Conservation (phyloP, 2,113 vertebrate species). For the Galeopterus variegatus region DNA sequence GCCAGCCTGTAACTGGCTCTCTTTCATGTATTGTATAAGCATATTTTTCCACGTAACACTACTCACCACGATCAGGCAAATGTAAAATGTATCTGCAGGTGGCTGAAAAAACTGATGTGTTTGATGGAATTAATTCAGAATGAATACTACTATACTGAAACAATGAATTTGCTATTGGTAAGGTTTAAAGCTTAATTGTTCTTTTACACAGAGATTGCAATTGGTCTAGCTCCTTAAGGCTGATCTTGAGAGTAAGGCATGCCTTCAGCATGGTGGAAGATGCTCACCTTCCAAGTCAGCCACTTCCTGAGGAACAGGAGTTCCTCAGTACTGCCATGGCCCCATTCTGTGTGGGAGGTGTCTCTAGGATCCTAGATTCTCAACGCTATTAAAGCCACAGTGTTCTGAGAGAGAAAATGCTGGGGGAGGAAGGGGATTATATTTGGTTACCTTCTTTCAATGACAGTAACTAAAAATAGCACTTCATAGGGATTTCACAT, state of each 20-base stretch:
- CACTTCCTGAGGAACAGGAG: background rate
- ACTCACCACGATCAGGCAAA: background rate
- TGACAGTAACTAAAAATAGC: background rate
- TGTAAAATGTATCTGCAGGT: background rate
- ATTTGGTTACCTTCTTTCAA: background rate
- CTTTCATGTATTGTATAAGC: background rate
- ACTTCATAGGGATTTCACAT: background rate
- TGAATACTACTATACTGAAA: background rate
- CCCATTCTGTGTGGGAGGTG: background rate
- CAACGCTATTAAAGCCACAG: background rate
- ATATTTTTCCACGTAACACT: background rate
- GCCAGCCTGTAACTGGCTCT: background rate
- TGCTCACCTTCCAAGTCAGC: background rate
- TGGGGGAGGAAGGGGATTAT: background rate
- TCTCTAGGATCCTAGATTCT: background rate
- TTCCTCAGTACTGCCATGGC: background rate
- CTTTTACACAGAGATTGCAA: background rate
- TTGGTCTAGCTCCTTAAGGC: background rate
- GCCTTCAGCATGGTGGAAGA: background rate
- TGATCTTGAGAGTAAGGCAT: background rate
- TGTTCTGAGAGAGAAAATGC: background rate
- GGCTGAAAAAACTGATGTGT: background rate
- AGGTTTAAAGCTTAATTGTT: background rate
- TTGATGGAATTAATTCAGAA: conserved; percentile 18
- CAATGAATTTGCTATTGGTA: background rate